Evolutionary conservation across 1,140 invertebrate species (phyloP).

Genomic region (Lepidurus couesii): DNA sequence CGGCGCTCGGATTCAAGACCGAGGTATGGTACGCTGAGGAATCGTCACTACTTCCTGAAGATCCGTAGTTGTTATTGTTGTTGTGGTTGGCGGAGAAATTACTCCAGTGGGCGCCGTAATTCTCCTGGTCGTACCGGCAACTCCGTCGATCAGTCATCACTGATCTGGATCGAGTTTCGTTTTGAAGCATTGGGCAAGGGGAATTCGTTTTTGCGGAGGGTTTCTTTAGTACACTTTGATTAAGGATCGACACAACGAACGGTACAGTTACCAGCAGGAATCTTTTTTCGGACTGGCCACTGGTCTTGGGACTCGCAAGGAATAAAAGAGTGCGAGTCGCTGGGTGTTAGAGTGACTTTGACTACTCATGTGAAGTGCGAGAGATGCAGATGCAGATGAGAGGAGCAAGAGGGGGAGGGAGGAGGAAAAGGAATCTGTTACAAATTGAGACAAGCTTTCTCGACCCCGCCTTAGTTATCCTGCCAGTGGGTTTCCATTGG

Average conservation of each 20-base stretch:
- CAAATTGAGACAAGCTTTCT: constrained; percentile 6
- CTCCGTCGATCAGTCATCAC: background rate
- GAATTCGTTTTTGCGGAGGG: no score
- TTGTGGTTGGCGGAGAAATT: background rate
- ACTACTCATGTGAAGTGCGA: background rate
- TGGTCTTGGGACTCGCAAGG: background rate
- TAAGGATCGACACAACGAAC: no score
- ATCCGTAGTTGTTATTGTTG: background rate
- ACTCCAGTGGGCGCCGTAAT: background rate
- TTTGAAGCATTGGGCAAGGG: background rate
- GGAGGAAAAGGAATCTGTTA: constrained; percentile 10
- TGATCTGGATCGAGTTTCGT: background rate
- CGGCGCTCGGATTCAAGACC: background rate
- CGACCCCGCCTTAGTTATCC: constrained; percentile 7
- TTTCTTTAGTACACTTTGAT: no score
- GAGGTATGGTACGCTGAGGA: background rate
- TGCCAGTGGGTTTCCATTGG: background rate
- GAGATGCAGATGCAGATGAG: constrained; percentile 1
- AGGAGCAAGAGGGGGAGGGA: background rate
- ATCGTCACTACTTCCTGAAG: background rate
- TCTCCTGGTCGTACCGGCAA: constrained; percentile 13
- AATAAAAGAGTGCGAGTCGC: background rate
- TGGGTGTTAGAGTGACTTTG: background rate
- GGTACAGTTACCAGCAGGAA: no score
- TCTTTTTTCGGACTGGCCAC: background rate